A percentile compares a stretch with the other conserved stretches of the same genome.
Conservation (phyloP, 1,140 invertebrate genomes). For the Plutomurus gul region DNA sequence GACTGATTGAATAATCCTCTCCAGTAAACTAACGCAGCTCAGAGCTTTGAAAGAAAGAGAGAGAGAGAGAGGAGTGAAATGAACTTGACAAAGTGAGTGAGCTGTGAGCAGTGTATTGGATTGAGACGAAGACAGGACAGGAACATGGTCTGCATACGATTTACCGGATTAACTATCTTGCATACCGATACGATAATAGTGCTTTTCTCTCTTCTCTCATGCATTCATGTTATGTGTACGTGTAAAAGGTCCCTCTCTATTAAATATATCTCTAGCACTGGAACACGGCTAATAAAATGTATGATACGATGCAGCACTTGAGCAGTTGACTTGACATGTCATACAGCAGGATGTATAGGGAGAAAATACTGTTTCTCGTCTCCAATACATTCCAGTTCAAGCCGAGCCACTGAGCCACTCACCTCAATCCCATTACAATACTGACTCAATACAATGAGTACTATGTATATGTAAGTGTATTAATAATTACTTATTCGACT, state of each 20-base stretch:
- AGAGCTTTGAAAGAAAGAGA: neutral
- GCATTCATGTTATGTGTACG: too few relatives aligned
- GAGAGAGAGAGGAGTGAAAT: conserved; percentile 19
- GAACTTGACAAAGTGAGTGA: conserved; percentile 28
- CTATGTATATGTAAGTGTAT: too few relatives aligned
- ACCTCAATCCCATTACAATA: neutral
- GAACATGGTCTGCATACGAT: conserved; percentile 49
- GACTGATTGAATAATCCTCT: conserved; percentile 28
- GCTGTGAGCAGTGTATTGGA: neutral
- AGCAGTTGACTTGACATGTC: conserved; percentile 4
- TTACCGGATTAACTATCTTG: conserved; percentile 45
- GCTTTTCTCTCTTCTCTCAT: neutral
- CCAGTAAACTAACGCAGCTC: neutral
- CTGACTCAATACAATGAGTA: too few relatives aligned
- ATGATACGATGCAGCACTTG: neutral
- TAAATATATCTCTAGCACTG: too few relatives aligned
- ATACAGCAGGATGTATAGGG: conserved; percentile 9
- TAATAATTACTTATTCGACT: too few relatives aligned
- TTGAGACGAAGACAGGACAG: conserved; percentile 29
- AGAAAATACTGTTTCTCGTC: neutral
- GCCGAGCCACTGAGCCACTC: neutral
- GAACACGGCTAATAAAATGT: neutral
- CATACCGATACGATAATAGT: neutral
- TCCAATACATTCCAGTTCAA: neutral
- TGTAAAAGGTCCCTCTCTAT: neutral